A percentile compares a stretch with the other conserved stretches of the same genome.
Evolutionary conservation across 2,797 vertebrate genomes (phyloP).

Genomic region (Sebastes kiyomatsui): DNA sequence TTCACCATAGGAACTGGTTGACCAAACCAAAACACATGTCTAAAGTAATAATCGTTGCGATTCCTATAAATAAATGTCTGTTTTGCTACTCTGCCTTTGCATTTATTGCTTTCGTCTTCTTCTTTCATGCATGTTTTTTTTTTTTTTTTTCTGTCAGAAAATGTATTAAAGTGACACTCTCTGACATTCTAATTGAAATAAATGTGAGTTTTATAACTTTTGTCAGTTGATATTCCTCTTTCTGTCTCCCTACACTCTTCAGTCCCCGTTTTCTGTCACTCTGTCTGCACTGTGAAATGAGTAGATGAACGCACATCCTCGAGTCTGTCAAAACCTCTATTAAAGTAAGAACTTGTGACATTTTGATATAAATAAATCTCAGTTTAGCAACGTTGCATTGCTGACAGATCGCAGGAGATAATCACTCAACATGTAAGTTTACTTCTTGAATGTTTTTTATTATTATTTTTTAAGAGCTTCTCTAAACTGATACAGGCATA

Average conservation of each 20-base stretch:
- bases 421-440: not conserved
- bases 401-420: conserved; percentile 1
- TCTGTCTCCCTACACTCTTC: not conserved
- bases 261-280: conserved; percentile 27
- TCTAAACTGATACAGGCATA: not conserved
- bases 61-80: conserved; percentile 43
- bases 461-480: not conserved
- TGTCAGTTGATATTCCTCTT: conserved; percentile 7
- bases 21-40: conserved; percentile 34
- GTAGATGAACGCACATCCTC: not conserved
- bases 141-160: not conserved
- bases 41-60: conserved; percentile 21
- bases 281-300: conserved; percentile 28
- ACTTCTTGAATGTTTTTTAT: not conserved
- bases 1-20: conserved; percentile 30
- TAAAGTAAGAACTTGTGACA: conserved; percentile 21
- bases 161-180: conserved; percentile 22
- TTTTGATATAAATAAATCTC: conserved; percentile 29
- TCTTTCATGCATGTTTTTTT: not conserved
- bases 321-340: conserved; percentile 27
- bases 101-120: not conserved
- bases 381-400: not conserved
- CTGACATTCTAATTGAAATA: conserved; percentile 31
- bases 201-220: conserved; percentile 27
- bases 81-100: not conserved